Base-by-base conservation (phyloP, 2,113 vertebrate species). In the Myocastor coypus region DNA sequence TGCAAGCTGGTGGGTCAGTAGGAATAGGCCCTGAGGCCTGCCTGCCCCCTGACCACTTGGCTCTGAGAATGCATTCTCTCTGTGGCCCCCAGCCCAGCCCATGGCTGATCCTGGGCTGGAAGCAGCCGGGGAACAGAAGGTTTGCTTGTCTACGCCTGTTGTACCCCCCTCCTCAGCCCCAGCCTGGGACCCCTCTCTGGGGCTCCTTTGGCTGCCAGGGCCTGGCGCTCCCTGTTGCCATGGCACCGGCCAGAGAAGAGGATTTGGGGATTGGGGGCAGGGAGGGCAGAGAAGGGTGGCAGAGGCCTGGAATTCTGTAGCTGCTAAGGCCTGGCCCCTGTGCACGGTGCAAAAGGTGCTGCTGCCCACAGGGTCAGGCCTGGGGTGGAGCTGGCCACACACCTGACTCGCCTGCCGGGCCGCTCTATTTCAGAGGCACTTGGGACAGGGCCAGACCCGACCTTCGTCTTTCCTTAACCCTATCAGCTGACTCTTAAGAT, bases 121-220 rank as follows among this genome's bases (percentile, higher is more conserved):
- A 89, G 90, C 94, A 71, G 93, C 90, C 0, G 52, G 88, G 92
- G 83, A 98, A 98, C 97, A 98, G 97, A 98, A 98, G 97, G 96
- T 97, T 96, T 95, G 92, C 97, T 97, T 98, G 97, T 98, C 91
- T 97, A 73, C 1, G 96, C 83, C 96, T 83, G 92, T 85, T 0
- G 68, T 50, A 22, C 91, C 73, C 94, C 89, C 87, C 69, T 89
- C 95, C 93, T 88, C 93, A 93, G 94, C 78, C 94, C 42, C 87
- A 86, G 96, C 91, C 89, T 17, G 42, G 96, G 93, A 97, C 96
- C 97, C 96, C 96, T 96, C 94, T 94, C 96, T 52, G 96, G 97
- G 97, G 94, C 92, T 97, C 97, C 98, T 98, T 96, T 98, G 98
- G 1, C 1, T 77, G 97, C 98, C 98, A 98, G 96, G 96, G 66